These are phyloP conservation scores for Orius laevigatus DNA, from an alignment of 1,140 invertebrate species.

Conservation along the genomic window DNA sequence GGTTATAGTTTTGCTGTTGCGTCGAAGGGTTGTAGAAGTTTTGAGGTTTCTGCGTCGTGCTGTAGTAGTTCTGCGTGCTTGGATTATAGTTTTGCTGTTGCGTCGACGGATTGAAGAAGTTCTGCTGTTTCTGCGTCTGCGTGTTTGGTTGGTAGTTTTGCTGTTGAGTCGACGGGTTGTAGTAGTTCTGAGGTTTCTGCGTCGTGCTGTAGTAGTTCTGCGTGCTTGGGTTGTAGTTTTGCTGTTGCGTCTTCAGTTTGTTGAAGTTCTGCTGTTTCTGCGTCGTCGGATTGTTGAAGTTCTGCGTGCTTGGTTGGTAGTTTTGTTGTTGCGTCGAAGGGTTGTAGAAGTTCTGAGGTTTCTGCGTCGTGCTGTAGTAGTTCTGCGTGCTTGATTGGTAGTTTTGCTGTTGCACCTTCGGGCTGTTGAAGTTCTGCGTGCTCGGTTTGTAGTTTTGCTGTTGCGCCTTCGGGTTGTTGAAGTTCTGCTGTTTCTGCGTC, in stretches of 20 bases:
- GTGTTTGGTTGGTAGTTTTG: background rate
- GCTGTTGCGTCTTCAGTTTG: background rate
- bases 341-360: background rate
- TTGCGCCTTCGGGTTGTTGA: background rate
- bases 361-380: too few relatives aligned
- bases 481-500: background rate
- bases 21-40: background rate
- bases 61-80: background rate
- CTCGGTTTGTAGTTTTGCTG: background rate
- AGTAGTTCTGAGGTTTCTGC: background rate
- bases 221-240: background rate
- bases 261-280: slow-evolving; percentile 5
- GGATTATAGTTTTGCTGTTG: too few relatives aligned
- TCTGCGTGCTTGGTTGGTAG: background rate
- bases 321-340: background rate
- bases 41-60: background rate
- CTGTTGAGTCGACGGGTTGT: slow-evolving; percentile 1
- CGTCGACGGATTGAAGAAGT: too few relatives aligned
- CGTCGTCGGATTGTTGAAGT: background rate
- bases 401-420: background rate
- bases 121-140: background rate
- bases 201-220: background rate
- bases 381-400: background rate
- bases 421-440: background rate
- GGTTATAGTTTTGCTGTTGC: background rate